Evolutionary conservation across 1,140 invertebrate species (phyloP).

Genomic region (Bombus superbus): DNA sequence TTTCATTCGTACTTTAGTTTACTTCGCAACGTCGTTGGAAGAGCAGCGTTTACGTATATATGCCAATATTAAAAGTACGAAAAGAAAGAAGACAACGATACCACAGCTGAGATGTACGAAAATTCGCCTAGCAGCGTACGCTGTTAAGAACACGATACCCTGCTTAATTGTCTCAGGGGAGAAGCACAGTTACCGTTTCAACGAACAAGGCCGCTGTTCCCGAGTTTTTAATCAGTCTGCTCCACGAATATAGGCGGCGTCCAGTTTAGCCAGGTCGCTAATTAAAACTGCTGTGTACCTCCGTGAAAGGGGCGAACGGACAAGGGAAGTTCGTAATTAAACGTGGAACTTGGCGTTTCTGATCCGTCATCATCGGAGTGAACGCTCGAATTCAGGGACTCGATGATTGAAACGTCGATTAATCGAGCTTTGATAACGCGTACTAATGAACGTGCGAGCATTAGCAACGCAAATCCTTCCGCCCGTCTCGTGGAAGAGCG

Average conservation of each 20-base stretch:
- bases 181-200: too few relatives aligned
- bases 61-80: not conserved
- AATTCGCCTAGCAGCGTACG: too few relatives aligned
- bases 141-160: too few relatives aligned
- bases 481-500: not conserved
- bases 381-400: not conserved
- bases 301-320: not conserved
- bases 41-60: not conserved
- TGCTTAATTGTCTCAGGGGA: too few relatives aligned
- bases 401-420: not conserved
- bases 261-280: not conserved
- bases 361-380: not conserved
- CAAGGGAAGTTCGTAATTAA: slow-evolving; percentile 10
- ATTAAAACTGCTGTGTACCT: slow-evolving; percentile 6
- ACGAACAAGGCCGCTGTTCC: too few relatives aligned
- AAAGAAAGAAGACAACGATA: too few relatives aligned
- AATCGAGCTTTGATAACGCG: not conserved
- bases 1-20: too few relatives aligned
- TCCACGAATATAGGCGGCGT: not conserved
- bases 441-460: slow-evolving; percentile 5
- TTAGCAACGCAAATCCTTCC: slow-evolving; percentile 17
- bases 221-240: slow-evolving; percentile 16
- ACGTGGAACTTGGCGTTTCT: not conserved
- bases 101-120: too few relatives aligned
- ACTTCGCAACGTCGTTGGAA: too few relatives aligned